Conservation (phyloP, 2,888 invertebrate genomes). For the Clunio marinus region DNA sequence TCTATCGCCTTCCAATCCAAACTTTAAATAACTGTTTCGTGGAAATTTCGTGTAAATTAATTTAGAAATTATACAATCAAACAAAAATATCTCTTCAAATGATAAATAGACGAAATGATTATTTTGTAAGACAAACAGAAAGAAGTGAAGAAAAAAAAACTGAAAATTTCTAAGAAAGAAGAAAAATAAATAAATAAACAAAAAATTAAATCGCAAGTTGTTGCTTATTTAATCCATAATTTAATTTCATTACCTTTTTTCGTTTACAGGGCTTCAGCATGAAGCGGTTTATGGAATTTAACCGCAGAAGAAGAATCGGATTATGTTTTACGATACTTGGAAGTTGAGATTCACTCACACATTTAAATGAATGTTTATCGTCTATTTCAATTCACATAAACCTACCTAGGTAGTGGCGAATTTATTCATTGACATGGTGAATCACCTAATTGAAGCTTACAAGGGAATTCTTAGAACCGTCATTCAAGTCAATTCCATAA, state of each 20-base stretch:
- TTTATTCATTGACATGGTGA: not conserved
- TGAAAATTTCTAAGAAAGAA: slow-evolving; percentile 24
- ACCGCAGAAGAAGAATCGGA: not conserved
- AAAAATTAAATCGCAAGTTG: slow-evolving; percentile 8
- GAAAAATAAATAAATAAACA: slow-evolving; percentile 16
- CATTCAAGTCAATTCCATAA: not conserved
- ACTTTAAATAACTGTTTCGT: not conserved
- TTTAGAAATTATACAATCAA: slow-evolving; percentile 12
- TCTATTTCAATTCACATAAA: too few species aligned
- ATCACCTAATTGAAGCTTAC: not conserved
- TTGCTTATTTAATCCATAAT: too few species aligned
- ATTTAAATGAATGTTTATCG: too few species aligned
- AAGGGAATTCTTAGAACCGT: not conserved
- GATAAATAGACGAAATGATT: not conserved
- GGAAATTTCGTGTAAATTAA: slow-evolving; percentile 16
- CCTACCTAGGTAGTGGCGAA: not conserved
- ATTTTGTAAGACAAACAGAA: slow-evolving; percentile 19
- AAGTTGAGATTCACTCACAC: too few species aligned
- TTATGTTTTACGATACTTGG: too few species aligned
- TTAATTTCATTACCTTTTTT: not conserved
- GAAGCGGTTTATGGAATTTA: too few species aligned
- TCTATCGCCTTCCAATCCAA: not conserved
- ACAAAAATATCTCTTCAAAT: not conserved
- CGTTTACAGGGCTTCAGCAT: not conserved
- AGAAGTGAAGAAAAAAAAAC: not conserved